phyloP scores from a whole-genome alignment of 2,113 vertebrate species.

The Pygoscelis adeliae region DNA sequence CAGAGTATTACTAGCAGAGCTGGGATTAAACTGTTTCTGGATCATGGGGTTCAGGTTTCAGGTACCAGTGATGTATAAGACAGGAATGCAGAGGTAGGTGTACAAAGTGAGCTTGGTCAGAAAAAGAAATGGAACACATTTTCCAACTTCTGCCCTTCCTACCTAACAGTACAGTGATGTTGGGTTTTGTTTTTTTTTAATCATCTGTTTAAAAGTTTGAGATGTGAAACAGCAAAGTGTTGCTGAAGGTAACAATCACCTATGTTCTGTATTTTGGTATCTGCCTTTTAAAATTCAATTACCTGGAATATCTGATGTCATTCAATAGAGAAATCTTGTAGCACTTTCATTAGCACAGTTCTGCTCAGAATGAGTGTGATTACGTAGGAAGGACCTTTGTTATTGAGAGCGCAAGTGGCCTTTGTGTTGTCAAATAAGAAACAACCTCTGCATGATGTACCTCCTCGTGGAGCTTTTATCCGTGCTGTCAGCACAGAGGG shows the following conservation, averaged over 20 bases:
- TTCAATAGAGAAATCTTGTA: background rate
- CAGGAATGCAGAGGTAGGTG: background rate
- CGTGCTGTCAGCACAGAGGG: accelerated
- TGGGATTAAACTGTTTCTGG: background rate
- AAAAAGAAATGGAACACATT: background rate
- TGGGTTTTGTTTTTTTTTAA: background rate
- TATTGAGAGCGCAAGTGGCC: background rate
- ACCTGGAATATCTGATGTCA: background rate
- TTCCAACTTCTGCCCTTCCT: background rate
- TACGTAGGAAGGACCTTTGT: background rate
- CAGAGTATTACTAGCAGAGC: background rate
- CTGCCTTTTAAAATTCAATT: background rate
- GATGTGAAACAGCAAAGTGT: background rate
- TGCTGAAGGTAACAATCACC: background rate
- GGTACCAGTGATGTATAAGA: background rate
- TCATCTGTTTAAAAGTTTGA: background rate
- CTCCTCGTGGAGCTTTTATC: background rate
- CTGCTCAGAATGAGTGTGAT: background rate
- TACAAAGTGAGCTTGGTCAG: background rate
- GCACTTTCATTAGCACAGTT: background rate
- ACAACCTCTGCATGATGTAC: background rate
- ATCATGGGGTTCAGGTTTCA: background rate
- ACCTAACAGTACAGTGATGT: background rate
- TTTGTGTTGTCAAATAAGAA: background rate
- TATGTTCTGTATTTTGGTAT: background rate